Conservation (phyloP, 2,888 invertebrate genomes). For the Eulithis prunata region DNA sequence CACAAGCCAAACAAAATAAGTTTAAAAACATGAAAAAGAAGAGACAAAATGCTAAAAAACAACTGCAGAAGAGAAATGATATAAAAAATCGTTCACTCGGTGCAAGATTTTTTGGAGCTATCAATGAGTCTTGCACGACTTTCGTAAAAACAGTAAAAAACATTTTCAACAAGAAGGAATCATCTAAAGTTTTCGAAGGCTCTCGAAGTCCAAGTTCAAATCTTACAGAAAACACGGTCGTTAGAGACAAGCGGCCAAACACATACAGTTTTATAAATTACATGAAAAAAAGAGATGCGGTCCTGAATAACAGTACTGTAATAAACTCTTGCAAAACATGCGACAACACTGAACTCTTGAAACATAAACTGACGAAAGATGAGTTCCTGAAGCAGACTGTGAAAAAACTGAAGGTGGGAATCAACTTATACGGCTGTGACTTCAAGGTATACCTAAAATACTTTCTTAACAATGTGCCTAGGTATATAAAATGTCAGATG, state of each 20-base stretch:
- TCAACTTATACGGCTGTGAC: constrained; percentile 76
- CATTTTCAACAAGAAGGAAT: constrained; percentile 55
- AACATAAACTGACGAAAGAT: constrained; percentile 60
- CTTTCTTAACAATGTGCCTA: not conserved
- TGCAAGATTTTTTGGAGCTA: constrained; percentile 60
- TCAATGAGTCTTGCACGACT: constrained; percentile 70
- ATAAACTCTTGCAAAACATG: constrained; percentile 63
- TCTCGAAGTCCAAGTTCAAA: constrained; percentile 10
- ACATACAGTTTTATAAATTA: constrained; percentile 69
- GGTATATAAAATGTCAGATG: not conserved
- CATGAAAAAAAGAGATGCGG: constrained; percentile 64
- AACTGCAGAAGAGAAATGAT: constrained; percentile 35
- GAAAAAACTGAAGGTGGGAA: constrained; percentile 73
- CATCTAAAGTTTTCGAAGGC: not conserved
- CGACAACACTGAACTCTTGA: constrained; percentile 61
- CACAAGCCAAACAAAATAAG: constrained; percentile 21
- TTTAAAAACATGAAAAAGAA: constrained; percentile 21
- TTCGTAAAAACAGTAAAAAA: constrained; percentile 66
- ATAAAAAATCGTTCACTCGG: constrained; percentile 55
- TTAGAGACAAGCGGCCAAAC: constrained; percentile 37
- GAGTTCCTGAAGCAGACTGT: constrained; percentile 62
- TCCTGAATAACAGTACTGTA: constrained; percentile 41
- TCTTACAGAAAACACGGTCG: constrained; percentile 4
- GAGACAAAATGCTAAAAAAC: constrained; percentile 30
- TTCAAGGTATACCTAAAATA: constrained; percentile 63